These are phyloP conservation scores for Agriopis marginaria DNA, from an alignment of 2,888 invertebrate genomes.

Conservation along the genomic window DNA sequence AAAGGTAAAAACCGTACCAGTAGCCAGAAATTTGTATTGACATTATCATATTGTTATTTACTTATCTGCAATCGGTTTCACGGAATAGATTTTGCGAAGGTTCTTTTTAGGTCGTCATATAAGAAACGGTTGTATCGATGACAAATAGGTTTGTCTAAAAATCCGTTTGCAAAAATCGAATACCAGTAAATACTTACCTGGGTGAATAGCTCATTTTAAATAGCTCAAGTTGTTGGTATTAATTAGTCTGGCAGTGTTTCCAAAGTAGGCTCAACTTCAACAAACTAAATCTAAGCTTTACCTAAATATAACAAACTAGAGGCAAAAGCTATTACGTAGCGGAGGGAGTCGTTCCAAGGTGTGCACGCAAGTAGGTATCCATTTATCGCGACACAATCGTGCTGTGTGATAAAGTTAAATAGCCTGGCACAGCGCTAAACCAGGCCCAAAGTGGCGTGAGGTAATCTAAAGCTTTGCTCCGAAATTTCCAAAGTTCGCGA, in stretches of 20 bases:
- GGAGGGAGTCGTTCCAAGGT: constrained; percentile 50
- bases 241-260: neutral
- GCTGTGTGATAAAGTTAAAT: constrained; percentile 71
- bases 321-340: constrained; percentile 31
- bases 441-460: constrained; percentile 59
- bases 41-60: constrained; percentile 35
- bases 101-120: constrained; percentile 17
- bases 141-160: neutral
- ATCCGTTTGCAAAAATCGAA: neutral
- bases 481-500: constrained; percentile 52
- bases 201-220: neutral
- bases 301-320: constrained; percentile 28
- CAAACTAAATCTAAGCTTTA: constrained; percentile 19
- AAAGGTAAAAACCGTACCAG: constrained; percentile 49
- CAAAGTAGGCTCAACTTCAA: constrained; percentile 15
- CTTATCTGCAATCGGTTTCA: constrained; percentile 31
- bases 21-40: constrained; percentile 35
- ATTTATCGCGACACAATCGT: constrained; percentile 66
- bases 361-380: constrained; percentile 49
- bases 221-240: neutral
- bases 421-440: constrained; percentile 63
- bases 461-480: constrained; percentile 61
- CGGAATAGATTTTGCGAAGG: constrained; percentile 19
- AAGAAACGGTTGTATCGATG: neutral
- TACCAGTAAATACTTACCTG: no score